Evolutionary conservation across 2,797 vertebrate species (phyloP).

Genomic region (Benthosema pterotum): DNA sequence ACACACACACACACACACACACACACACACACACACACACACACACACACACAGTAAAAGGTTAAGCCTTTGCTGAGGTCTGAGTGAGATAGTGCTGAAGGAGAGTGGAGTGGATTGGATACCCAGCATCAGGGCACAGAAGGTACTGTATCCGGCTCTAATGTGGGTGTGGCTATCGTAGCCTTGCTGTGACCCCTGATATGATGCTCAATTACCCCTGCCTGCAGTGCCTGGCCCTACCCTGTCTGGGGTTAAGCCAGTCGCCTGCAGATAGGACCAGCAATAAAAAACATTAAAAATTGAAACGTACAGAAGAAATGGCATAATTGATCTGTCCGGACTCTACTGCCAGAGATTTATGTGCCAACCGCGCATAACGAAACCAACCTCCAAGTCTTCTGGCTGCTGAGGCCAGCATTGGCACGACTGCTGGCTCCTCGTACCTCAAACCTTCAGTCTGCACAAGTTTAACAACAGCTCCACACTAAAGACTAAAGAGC

Average conservation of each 20-base stretch:
- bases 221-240: slow-evolving; percentile 15
- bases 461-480: slow-evolving; percentile 1
- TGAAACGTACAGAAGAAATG: slow-evolving; percentile 24
- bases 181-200: slow-evolving; percentile 23
- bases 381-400: slow-evolving; percentile 69
- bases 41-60: slow-evolving; percentile 21
- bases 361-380: slow-evolving; percentile 71
- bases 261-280: slow-evolving; percentile 12
- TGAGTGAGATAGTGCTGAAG: slow-evolving; percentile 25
- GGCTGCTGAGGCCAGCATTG: no score
- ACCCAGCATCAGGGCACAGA: slow-evolving; percentile 13
- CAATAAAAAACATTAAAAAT: slow-evolving; percentile 26
- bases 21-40: background rate
- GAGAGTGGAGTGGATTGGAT: slow-evolving; percentile 33
- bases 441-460: background rate
- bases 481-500: background rate
- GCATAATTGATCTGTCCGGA: slow-evolving; percentile 36
- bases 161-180: slow-evolving; percentile 10
- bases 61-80: slow-evolving; percentile 36
- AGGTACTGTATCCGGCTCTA: background rate
- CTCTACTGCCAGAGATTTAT: slow-evolving; percentile 68
- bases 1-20: no score
- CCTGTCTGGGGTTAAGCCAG: slow-evolving; percentile 23
- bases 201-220: slow-evolving; percentile 26
- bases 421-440: background rate